These are phyloP conservation scores for Eucera pruinosa DNA, from an alignment of 2,888 invertebrate genomes.

Conservation along the genomic window DNA sequence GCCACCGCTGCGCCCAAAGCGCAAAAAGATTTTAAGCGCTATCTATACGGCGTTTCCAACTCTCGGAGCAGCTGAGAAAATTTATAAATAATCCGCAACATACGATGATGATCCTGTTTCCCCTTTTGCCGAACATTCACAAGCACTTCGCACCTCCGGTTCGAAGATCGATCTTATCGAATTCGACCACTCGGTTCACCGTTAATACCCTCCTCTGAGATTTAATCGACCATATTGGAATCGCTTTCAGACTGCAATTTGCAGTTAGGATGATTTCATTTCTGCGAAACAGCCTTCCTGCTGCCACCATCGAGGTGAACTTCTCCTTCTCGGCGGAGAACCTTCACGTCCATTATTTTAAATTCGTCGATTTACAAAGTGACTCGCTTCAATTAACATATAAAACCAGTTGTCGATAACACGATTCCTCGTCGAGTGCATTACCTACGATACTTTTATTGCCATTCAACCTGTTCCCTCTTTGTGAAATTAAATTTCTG, in stretches of 20 bases:
- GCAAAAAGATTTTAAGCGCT: constrained; percentile 62
- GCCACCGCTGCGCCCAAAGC: constrained; percentile 53
- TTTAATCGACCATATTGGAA: constrained; percentile 44
- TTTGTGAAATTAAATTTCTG: not conserved
- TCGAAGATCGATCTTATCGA: constrained; percentile 69
- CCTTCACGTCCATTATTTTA: not conserved
- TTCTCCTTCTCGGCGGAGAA: not conserved
- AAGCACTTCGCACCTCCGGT: constrained; percentile 35
- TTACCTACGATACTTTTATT: not conserved
- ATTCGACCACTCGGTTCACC: constrained; percentile 31
- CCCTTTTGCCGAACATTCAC: constrained; percentile 57
- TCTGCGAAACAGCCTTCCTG: constrained; percentile 7
- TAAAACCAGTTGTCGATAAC: not conserved
- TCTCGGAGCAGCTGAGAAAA: constrained; percentile 72
- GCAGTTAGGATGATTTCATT: constrained; percentile 47
- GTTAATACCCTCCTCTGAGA: constrained; percentile 28
- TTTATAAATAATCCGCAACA: constrained; percentile 82
- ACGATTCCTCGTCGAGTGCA: not conserved
- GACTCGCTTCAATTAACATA: constrained; percentile 11
- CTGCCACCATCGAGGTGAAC: not conserved
- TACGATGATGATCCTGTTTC: constrained; percentile 67
- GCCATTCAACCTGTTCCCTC: not conserved
- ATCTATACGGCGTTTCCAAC: constrained; percentile 72
- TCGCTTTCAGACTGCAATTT: constrained; percentile 30
- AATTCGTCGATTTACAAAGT: constrained; percentile 13